phyloP scores from a whole-genome alignment of 1,140 invertebrate species.

The Nomia melanderi region DNA sequence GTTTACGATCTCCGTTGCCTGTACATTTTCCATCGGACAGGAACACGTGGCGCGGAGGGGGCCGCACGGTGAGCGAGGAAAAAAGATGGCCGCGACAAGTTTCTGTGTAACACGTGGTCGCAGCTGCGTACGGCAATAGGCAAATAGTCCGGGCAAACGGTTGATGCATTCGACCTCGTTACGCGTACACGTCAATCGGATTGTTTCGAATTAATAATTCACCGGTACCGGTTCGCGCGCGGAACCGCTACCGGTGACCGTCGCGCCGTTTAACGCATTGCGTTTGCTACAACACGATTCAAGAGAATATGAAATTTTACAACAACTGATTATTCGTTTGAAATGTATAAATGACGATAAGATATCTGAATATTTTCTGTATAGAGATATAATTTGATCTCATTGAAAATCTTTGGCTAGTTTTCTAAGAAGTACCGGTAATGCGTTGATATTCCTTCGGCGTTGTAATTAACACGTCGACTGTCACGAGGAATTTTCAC shows the following conservation, averaged over 20 bases:
- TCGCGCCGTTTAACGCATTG: too few relatives aligned
- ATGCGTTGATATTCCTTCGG: conserved; percentile 1
- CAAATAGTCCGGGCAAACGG: conserved; percentile 26
- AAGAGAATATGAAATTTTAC: too few relatives aligned
- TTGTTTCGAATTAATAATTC: conserved; percentile 41
- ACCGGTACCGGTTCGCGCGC: background rate
- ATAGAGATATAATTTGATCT: too few relatives aligned
- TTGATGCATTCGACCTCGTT: conserved; percentile 23
- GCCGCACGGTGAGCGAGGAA: background rate
- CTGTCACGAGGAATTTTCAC: too few relatives aligned
- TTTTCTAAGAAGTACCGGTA: too few relatives aligned
- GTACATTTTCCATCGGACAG: conserved; percentile 1
- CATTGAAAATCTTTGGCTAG: too few relatives aligned
- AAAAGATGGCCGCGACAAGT: background rate
- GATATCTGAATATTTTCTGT: too few relatives aligned
- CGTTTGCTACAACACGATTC: too few relatives aligned
- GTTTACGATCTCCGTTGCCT: too few relatives aligned
- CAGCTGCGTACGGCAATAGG: conserved; percentile 21
- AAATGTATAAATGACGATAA: too few relatives aligned
- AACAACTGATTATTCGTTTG: too few relatives aligned
- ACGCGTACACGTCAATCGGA: conserved; percentile 25
- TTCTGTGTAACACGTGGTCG: background rate
- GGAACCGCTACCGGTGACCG: background rate
- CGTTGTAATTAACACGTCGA: conserved; percentile 20
- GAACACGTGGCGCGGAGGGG: too few relatives aligned